A percentile compares a stretch with the other conserved stretches of the same genome.
Evolutionary conservation across 2,113 vertebrate species (phyloP).

Genomic region (Zosterops borbonicus): DNA sequence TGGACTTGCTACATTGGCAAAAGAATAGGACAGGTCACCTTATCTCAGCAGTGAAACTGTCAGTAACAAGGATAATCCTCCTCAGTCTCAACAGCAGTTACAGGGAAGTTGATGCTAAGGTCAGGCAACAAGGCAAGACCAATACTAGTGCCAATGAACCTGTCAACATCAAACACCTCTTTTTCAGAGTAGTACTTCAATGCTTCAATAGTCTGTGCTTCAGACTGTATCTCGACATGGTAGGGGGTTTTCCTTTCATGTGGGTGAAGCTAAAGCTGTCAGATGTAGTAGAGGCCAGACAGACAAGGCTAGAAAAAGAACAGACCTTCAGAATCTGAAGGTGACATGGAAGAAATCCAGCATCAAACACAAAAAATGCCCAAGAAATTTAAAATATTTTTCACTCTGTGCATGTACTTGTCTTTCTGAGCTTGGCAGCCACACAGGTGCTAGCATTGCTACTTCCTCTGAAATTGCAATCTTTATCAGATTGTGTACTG

Average conservation of each 20-base stretch:
- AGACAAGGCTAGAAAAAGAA: not conserved
- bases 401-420: not conserved
- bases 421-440: not conserved
- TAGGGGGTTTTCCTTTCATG: not conserved
- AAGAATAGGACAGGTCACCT: constrained; percentile 7
- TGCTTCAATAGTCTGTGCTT: not conserved
- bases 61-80: constrained; percentile 25
- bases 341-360: not conserved
- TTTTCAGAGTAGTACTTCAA: not conserved
- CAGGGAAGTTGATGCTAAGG: constrained; percentile 17
- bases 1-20: not conserved
- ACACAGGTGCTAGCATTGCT: not conserved
- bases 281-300: not conserved
- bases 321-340: not conserved
- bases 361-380: not conserved
- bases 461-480: not conserved
- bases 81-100: constrained; percentile 12
- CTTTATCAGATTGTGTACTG: not conserved
- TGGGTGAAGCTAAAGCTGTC: not conserved
- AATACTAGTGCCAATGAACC: constrained; percentile 2
- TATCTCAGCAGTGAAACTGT: constrained; percentile 36
- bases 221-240: not conserved
- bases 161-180: constrained; percentile 34
- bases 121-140: constrained; percentile 15
- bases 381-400: not conserved